Conservation (phyloP, 2,888 invertebrate genomes). For the Parelbella ahira region DNA sequence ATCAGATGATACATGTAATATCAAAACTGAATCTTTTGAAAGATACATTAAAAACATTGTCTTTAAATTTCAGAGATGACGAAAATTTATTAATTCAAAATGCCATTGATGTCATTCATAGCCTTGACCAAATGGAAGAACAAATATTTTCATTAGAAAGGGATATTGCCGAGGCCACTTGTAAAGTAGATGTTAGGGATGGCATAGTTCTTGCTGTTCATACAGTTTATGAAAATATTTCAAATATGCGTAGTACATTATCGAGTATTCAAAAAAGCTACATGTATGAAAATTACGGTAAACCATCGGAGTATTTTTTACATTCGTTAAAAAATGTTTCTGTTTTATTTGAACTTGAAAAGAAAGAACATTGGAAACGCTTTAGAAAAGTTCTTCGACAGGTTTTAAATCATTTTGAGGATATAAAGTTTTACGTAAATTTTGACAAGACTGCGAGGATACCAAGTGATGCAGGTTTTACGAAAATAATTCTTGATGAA, state of each 20-base stretch:
- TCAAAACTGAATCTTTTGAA: constrained; percentile 44
- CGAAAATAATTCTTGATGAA: constrained; percentile 60
- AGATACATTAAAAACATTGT: constrained; percentile 50
- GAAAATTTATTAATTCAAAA: constrained; percentile 60
- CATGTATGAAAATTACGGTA: constrained; percentile 67
- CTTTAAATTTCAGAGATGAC: constrained; percentile 44
- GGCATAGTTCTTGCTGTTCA: constrained; percentile 67
- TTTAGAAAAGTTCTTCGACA: constrained; percentile 56
- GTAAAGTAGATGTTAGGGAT: constrained; percentile 35
- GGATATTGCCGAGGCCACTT: constrained; percentile 45
- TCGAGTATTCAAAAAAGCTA: constrained; percentile 65
- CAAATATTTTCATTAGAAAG: constrained; percentile 61
- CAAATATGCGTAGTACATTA: constrained; percentile 76
- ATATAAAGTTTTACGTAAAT: constrained; percentile 71
- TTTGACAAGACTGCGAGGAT: constrained; percentile 70
- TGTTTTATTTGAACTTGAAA: constrained; percentile 34
- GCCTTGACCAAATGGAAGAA: constrained; percentile 67
- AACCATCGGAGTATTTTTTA: constrained; percentile 57
- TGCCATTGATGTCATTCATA: constrained; percentile 60
- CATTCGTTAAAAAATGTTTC: constrained; percentile 53
- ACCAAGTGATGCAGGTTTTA: constrained; percentile 65
- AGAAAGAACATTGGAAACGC: constrained; percentile 43
- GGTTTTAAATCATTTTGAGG: constrained; percentile 68
- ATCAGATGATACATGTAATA: constrained; percentile 35
- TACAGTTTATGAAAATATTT: constrained; percentile 74